Percentiles rank a stretch among this genome's conserved stretches.
phyloP scores from a whole-genome alignment of 2,113 vertebrate species.

The Lophius piscatorius region DNA sequence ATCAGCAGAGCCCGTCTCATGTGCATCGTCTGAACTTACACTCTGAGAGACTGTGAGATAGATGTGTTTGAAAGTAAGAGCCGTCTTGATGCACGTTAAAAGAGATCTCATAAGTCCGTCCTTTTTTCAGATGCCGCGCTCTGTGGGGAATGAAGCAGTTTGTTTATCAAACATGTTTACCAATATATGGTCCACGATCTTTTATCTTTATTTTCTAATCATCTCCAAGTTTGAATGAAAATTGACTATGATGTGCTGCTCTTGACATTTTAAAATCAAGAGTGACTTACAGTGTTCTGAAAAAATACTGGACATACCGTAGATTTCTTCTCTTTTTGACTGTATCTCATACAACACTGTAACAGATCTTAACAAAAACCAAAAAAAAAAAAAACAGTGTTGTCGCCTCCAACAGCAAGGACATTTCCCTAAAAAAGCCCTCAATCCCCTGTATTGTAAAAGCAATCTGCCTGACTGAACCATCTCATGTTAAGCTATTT shows the following conservation, averaged over 20 bases:
- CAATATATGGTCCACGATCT: neutral
- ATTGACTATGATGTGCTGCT: neutral
- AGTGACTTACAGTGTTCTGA: too few species aligned
- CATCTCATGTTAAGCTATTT: too few species aligned
- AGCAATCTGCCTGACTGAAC: too few species aligned
- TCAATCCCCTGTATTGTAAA: too few species aligned
- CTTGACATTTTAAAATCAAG: too few species aligned
- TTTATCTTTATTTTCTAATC: constrained; percentile 4
- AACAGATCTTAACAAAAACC: too few species aligned
- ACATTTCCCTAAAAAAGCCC: too few species aligned
- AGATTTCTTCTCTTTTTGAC: too few species aligned
- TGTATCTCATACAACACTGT: too few species aligned
- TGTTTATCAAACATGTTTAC: neutral
- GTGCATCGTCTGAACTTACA: constrained; percentile 30
- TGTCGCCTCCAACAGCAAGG: too few species aligned
- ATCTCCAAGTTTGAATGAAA: neutral
- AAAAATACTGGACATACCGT: too few species aligned
- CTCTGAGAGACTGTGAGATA: neutral
- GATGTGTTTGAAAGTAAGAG: constrained; percentile 14
- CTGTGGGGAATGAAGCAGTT: neutral
- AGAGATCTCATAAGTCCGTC: neutral
- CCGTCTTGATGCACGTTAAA: constrained; percentile 2
- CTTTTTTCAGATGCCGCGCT: neutral
- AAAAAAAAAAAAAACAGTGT: too few species aligned
- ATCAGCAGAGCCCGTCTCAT: constrained; percentile 42